A percentile compares a stretch with the other conserved stretches of the same genome.
Conservation (phyloP, 2,888 invertebrate genomes). For the Abrostola triplasia region DNA sequence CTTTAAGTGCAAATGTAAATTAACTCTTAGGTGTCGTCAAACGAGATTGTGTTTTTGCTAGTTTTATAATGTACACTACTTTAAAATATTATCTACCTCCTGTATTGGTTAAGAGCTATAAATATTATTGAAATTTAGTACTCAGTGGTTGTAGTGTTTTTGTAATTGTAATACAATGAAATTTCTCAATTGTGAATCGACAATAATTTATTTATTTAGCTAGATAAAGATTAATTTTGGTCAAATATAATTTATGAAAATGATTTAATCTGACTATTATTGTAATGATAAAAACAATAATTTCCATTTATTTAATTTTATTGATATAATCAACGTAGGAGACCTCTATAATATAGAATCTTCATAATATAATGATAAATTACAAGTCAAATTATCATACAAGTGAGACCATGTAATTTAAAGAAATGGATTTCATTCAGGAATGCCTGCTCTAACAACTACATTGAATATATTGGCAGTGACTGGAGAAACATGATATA, state of each 20-base stretch:
- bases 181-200: conserved; percentile 61
- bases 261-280: conserved; percentile 42
- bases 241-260: conserved; percentile 48
- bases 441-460: conserved; percentile 74
- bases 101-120: conserved; percentile 24
- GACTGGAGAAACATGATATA: conserved; percentile 64
- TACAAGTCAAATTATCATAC: conserved; percentile 84
- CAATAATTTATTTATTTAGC: conserved; percentile 70
- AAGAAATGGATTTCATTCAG: conserved; percentile 80
- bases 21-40: conserved; percentile 10
- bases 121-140: conserved; percentile 31
- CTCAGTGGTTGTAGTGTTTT: conserved; percentile 40
- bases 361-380: conserved; percentile 83
- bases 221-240: conserved; percentile 45
- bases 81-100: conserved; percentile 43
- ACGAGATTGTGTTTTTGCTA: conserved; percentile 3
- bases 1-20: conserved; percentile 4
- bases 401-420: conserved; percentile 84
- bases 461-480: conserved; percentile 80
- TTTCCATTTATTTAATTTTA: conserved; percentile 77
- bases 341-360: conserved; percentile 81
- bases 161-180: conserved; percentile 49
- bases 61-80: conserved; percentile 7
- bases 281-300: conserved; percentile 59
- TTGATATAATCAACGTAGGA: conserved; percentile 84